Evolutionary conservation across 64 coral and sea anemone species (phyloP).

Genomic region (Pocillopora damicornis): DNA sequence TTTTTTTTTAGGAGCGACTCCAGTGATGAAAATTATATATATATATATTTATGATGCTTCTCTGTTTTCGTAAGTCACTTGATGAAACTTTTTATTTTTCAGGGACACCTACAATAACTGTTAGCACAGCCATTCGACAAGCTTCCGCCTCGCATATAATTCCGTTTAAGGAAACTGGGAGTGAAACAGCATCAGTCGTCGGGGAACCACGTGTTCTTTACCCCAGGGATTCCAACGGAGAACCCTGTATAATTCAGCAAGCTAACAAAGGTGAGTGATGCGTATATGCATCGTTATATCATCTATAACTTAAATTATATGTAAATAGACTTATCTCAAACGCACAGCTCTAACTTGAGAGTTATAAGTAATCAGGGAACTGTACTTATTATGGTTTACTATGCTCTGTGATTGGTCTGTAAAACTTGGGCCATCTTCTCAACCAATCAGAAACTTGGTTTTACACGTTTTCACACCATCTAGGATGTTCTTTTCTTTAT

Average conservation of each 20-base stretch:
- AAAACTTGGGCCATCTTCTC: neutral
- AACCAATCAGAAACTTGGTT: too few species aligned
- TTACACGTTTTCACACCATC: too few species aligned
- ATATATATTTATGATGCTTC: too few species aligned
- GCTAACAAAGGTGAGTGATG: neutral
- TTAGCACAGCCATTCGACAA: neutral
- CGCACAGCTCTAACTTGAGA: too few species aligned
- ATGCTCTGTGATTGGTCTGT: neutral
- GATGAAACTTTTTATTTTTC: neutral
- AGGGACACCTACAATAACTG: neutral
- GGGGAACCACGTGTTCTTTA: neutral
- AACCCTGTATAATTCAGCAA: neutral
- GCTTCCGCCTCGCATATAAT: conserved; percentile 5
- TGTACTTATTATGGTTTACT: too few species aligned
- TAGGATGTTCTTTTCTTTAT: too few species aligned
- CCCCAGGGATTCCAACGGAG: neutral
- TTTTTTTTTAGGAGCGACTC: neutral
- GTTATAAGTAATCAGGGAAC: too few species aligned
- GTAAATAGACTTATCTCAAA: too few species aligned
- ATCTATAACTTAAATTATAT: too few species aligned
- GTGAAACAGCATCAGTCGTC: neutral
- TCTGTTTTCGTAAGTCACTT: too few species aligned
- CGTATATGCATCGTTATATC: too few species aligned
- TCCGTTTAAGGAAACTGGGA: conserved; percentile 8
- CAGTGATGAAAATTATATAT: too few species aligned